A percentile compares a stretch with the other conserved stretches of the same genome.
These are phyloP conservation scores for Tichodroma muraria DNA, from an alignment of 2,113 vertebrate species.

Conservation along the genomic window DNA sequence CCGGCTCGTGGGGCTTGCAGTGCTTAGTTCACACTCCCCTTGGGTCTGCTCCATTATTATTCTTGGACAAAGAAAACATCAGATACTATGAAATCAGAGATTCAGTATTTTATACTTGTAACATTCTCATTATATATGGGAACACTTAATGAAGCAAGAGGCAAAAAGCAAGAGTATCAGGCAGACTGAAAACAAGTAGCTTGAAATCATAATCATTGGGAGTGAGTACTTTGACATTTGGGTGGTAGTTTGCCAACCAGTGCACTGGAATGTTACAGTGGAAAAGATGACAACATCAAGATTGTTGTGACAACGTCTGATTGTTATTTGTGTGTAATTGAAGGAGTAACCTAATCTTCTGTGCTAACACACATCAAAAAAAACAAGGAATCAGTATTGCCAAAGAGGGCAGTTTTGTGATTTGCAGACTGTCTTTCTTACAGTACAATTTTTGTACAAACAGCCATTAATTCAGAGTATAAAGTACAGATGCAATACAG, in stretches of 20 bases:
- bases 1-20: not conserved
- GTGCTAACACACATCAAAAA: slow-evolving; percentile 28
- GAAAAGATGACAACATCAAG: slow-evolving; percentile 2
- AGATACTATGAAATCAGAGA: not conserved
- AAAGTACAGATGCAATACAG: not conserved
- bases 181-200: not conserved
- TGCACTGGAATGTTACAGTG: not conserved
- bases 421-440: not conserved
- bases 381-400: not conserved
- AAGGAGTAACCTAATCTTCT: slow-evolving; percentile 37
- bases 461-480: not conserved
- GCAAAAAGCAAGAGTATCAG: not conserved
- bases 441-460: not conserved
- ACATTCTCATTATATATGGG: not conserved
- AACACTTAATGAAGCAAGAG: not conserved
- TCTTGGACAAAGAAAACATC: not conserved
- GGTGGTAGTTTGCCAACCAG: not conserved
- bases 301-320: slow-evolving; percentile 34
- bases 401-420: not conserved
- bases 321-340: slow-evolving; percentile 16
- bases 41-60: not conserved
- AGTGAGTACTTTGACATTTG: not conserved
- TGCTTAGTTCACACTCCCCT: not conserved
- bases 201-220: not conserved
- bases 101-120: not conserved